Percentiles rank a stretch among this genome's conserved stretches.
Evolutionary conservation across 2,888 invertebrate species (phyloP).

Genomic region (Tolmerus cingulatus): DNA sequence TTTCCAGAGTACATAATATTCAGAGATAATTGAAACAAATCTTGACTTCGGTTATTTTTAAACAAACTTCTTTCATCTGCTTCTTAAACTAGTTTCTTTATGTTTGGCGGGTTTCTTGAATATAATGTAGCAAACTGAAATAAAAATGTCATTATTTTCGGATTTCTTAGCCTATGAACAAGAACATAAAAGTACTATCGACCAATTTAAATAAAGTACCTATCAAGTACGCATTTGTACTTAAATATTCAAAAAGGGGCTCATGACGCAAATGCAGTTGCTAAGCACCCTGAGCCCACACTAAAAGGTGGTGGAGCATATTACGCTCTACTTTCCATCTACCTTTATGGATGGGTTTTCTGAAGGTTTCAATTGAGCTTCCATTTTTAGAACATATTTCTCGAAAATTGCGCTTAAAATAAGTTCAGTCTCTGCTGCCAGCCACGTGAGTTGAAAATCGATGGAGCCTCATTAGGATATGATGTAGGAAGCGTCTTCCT

Average conservation of each 20-base stretch:
- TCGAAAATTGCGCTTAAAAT: background rate
- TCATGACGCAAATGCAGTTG: background rate
- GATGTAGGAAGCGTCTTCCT: background rate
- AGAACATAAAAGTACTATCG: no score
- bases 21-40: no score
- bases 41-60: no score
- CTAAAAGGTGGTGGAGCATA: background rate
- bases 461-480: background rate
- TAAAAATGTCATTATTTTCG: no score
- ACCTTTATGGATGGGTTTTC: background rate
- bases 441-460: background rate
- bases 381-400: slow-evolving; percentile 1
- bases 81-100: no score
- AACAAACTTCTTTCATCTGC: no score
- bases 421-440: background rate
- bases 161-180: no score
- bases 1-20: no score
- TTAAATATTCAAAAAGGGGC: background rate
- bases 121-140: no score
- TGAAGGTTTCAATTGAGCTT: background rate
- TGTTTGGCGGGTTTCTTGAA: no score
- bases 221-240: background rate
- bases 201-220: background rate
- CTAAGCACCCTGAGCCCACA: background rate
- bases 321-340: background rate